Conservation (phyloP, 2,888 invertebrate species). For the Petrophora chlorosata region DNA sequence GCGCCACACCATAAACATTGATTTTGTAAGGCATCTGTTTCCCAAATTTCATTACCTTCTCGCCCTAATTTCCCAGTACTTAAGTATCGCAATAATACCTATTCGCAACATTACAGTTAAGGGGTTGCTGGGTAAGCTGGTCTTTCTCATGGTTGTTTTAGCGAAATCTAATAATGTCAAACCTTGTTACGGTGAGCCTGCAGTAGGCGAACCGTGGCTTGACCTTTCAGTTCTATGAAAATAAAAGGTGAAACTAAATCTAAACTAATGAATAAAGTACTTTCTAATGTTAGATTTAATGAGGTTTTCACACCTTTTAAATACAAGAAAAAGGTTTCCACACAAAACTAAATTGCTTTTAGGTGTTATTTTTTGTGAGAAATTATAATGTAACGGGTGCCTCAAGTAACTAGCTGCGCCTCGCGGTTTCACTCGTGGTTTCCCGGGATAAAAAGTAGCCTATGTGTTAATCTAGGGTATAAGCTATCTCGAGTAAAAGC, state of each 20-base stretch:
- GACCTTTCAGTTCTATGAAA: not conserved
- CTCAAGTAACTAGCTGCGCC: no score
- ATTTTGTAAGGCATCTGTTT: constrained; percentile 23
- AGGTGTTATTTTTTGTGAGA: no score
- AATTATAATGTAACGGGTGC: no score
- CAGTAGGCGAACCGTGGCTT: not conserved
- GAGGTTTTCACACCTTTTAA: no score
- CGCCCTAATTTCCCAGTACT: constrained; percentile 9
- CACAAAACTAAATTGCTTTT: no score
- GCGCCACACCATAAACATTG: constrained; percentile 15
- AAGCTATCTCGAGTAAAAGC: no score
- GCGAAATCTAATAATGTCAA: constrained; percentile 13
- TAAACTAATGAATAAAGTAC: not conserved
- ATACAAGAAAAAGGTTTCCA: no score
- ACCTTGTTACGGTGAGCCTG: not conserved
- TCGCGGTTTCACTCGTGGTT: no score
- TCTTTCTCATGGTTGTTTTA: constrained; percentile 20
- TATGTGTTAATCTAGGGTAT: no score
- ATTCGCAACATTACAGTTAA: constrained; percentile 11
- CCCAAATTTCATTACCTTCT: constrained; percentile 21
- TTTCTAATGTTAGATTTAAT: no score
- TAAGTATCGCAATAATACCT: constrained; percentile 22
- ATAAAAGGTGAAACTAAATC: not conserved
- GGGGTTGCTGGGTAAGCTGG: not conserved
- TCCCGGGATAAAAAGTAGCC: no score